Conservation (phyloP, 2,888 invertebrate species). For the Silvanus unidentatus region DNA sequence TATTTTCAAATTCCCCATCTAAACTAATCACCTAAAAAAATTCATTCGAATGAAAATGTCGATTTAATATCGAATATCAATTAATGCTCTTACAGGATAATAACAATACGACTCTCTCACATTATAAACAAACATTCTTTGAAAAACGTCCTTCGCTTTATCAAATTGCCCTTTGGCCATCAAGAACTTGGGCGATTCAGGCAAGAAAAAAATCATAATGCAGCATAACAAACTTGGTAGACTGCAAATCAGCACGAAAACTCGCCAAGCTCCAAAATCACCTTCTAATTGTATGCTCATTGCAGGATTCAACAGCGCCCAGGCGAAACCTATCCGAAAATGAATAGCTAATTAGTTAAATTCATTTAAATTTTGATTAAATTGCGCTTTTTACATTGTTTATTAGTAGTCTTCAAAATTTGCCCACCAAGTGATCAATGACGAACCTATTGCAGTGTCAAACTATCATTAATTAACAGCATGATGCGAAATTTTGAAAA, state of each 20-base stretch:
- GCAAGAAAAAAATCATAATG: constrained; percentile 50
- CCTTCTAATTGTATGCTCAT: too few species aligned
- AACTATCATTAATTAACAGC: constrained; percentile 11
- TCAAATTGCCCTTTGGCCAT: constrained; percentile 50
- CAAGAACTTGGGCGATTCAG: constrained; percentile 55
- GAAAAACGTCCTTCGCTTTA: constrained; percentile 50
- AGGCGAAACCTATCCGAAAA: constrained; percentile 47
- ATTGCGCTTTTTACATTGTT: constrained; percentile 16
- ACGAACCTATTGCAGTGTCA: constrained; percentile 14
- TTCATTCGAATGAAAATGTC: too few species aligned
- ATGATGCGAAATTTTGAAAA: constrained; percentile 2
- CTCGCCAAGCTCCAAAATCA: constrained; percentile 50
- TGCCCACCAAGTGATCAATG: too few species aligned
- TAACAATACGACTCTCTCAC: constrained; percentile 44
- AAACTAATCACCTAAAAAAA: constrained; percentile 33
- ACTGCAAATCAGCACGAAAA: constrained; percentile 58
- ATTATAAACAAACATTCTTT: constrained; percentile 52
- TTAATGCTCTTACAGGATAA: constrained; percentile 55
- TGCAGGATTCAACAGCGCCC: constrained; percentile 40
- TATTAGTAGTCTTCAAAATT: constrained; percentile 15
- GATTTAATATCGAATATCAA: too few species aligned
- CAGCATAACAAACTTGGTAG: constrained; percentile 53
- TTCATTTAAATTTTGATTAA: not conserved
- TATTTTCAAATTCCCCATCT: constrained; percentile 30
- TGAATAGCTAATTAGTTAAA: not conserved